Conservation (phyloP, 2,888 invertebrate species). For the Carterocephalus palaemon region DNA sequence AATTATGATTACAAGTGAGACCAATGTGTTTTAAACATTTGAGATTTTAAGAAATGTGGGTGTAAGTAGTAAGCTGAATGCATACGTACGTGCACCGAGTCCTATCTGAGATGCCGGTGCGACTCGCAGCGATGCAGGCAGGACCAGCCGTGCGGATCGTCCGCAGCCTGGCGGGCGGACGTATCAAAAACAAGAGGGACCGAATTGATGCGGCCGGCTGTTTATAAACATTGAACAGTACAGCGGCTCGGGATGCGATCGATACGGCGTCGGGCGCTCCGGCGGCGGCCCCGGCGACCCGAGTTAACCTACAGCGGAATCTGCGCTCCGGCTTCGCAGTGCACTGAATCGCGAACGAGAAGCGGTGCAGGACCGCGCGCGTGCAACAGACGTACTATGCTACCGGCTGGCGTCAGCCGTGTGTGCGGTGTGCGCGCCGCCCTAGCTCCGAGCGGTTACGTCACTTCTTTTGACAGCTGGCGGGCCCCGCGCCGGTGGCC, state of each 20-base stretch:
- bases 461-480: slow-evolving; percentile 65
- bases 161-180: slow-evolving; percentile 43
- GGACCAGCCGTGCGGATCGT: slow-evolving; percentile 48
- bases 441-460: slow-evolving; percentile 62
- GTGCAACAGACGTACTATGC: slow-evolving; percentile 55
- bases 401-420: slow-evolving; percentile 61
- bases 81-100: slow-evolving; percentile 62
- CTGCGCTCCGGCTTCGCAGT: slow-evolving; percentile 43
- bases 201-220: slow-evolving; percentile 66
- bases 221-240: slow-evolving; percentile 73
- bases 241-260: slow-evolving; percentile 58
- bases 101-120: slow-evolving; percentile 45
- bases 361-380: slow-evolving; percentile 42
- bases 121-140: slow-evolving; percentile 44
- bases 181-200: slow-evolving; percentile 63
- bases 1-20: too few relatives aligned
- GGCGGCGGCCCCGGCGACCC: slow-evolving; percentile 52
- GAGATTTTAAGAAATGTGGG: too few relatives aligned
- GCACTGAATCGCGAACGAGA: slow-evolving; percentile 46
- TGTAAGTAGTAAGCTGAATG: slow-evolving; percentile 48
- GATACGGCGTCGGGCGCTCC: slow-evolving; percentile 53
- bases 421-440: slow-evolving; percentile 64
- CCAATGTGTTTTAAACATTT: too few relatives aligned
- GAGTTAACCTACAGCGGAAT: slow-evolving; percentile 57
- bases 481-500: slow-evolving; percentile 33